Conservation (phyloP, 2,888 invertebrate genomes). For the Hydroisotoma schaefferi region DNA sequence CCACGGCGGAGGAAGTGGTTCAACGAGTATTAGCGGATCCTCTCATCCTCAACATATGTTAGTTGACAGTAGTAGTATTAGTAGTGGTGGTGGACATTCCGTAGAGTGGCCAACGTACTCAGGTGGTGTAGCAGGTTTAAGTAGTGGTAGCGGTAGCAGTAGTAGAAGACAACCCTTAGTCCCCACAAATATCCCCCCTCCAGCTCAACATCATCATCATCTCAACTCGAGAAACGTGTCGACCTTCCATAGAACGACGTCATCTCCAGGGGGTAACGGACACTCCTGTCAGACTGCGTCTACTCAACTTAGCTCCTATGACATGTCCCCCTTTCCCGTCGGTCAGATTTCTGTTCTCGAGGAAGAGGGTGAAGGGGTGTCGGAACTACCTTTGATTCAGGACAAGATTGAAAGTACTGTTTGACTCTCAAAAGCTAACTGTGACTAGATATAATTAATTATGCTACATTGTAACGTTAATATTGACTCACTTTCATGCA, state of each 20-base stretch:
- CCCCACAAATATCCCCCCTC: slow-evolving; percentile 37
- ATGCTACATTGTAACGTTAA: too few species aligned
- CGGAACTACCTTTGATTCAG: slow-evolving; percentile 46
- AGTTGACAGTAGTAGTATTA: slow-evolving; percentile 35
- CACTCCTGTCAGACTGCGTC: slow-evolving; percentile 22
- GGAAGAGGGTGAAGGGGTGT: slow-evolving; percentile 46
- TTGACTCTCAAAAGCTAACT: too few species aligned
- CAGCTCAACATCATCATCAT: slow-evolving; percentile 27
- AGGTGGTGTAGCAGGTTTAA: slow-evolving; percentile 16
- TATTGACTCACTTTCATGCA: too few species aligned
- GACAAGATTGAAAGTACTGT: slow-evolving; percentile 49
- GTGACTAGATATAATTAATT: too few species aligned
- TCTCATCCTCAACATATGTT: slow-evolving; percentile 37
- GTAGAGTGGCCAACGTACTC: slow-evolving; percentile 48
- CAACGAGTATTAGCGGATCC: slow-evolving; percentile 23
- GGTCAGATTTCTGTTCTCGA: slow-evolving; percentile 46
- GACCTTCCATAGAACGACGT: slow-evolving; percentile 10
- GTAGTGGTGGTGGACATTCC: slow-evolving; percentile 31
- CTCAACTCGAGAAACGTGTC: slow-evolving; percentile 14
- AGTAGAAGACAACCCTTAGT: slow-evolving; percentile 28
- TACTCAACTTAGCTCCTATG: slow-evolving; percentile 41
- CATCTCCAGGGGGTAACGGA: slow-evolving; percentile 9
- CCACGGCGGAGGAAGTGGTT: slow-evolving; percentile 22
- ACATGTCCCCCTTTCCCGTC: slow-evolving; percentile 45
- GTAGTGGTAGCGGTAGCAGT: slow-evolving; percentile 20